Evolutionary conservation across 1,140 invertebrate genomes (phyloP), one percentile per base, ranked within the genome.

Genomic region (Dendroctonus valens): DNA sequence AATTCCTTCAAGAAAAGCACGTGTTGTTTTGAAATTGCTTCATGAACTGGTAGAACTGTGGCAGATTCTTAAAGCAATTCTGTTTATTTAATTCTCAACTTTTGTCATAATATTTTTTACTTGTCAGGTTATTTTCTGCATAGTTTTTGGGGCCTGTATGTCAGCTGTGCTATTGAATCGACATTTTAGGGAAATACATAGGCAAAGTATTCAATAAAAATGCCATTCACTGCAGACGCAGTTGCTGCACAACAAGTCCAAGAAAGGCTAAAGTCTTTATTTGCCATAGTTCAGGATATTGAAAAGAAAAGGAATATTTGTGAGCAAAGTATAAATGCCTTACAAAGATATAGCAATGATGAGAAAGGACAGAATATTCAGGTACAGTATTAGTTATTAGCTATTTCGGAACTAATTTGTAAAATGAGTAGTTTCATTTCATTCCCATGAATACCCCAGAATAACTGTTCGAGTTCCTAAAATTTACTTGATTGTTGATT

Each of bases 251-350:
- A 88, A 71, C 90, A 90, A 83, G 88, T 90, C 52, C 86, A 93
- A 86, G 93, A 96, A 72, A 83, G 90, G 41, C 77, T 95, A 9
- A 89, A 91, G 74, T 85, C 87, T 41, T 80, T 95, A 5, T 88
- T 91, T 72, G 83, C 86, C 52, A 77, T 92, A 6, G 84, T 94
- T 41, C 87, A 89, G 76, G 88, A 94, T 58, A 88, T 95, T 70
- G 89, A 96, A 78, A 85, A 86, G 69, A 91, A 93, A 71, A 83
- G 92, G 49, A 82, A 82, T 41, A 81, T 87, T 46, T 91, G 89
- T 70, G 92, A 95, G 72, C 85, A 87, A 42, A 92, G 91, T 65
- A 83, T 95, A 57, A 87, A 87, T 40, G 87, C 88, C 65, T 87
- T 96, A 64, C 79, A 87, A 11, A 89, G 92, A 77, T 92, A 93